A percentile compares a stretch with the other conserved stretches of the same genome.
These are phyloP conservation scores for Smutsia temminckii DNA, from an alignment of 2,797 vertebrate genomes.

Conservation along the genomic window DNA sequence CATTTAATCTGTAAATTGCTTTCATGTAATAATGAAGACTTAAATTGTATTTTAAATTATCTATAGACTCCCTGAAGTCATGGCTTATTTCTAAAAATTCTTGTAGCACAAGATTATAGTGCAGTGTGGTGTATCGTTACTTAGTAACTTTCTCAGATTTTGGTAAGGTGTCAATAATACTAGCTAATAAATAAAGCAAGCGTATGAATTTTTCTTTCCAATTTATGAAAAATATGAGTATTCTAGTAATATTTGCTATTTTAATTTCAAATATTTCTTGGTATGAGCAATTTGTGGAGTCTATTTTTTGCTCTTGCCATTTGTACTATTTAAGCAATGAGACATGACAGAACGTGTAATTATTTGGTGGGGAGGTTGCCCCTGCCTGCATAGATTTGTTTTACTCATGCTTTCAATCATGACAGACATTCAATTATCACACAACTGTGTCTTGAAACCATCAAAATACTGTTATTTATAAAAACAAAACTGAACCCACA, in stretches of 20 bases:
- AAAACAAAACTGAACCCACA: constrained; percentile 73
- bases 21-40: background rate
- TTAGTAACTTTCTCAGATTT: background rate
- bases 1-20: background rate
- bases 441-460: constrained; percentile 76
- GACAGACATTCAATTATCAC: constrained; percentile 80
- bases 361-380: constrained; percentile 60
- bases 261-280: constrained; percentile 65
- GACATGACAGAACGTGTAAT: constrained; percentile 77
- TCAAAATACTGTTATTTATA: constrained; percentile 79
- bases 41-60: constrained; percentile 34
- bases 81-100: constrained; percentile 18
- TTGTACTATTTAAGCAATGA: constrained; percentile 76
- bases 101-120: background rate
- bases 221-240: constrained; percentile 45
- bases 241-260: constrained; percentile 18
- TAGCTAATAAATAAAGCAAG: constrained; percentile 1
- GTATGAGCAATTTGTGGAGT: constrained; percentile 64
- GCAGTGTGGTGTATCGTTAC: background rate
- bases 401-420: constrained; percentile 77
- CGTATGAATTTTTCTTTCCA: constrained; percentile 19
- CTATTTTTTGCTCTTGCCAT: constrained; percentile 59
- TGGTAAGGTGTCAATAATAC: background rate
- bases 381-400: constrained; percentile 57
- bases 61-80: background rate